Percentiles rank a stretch among this genome's conserved stretches.
Evolutionary conservation across 2,888 invertebrate genomes (phyloP).

Genomic region (Nesidiocoris tenuis): DNA sequence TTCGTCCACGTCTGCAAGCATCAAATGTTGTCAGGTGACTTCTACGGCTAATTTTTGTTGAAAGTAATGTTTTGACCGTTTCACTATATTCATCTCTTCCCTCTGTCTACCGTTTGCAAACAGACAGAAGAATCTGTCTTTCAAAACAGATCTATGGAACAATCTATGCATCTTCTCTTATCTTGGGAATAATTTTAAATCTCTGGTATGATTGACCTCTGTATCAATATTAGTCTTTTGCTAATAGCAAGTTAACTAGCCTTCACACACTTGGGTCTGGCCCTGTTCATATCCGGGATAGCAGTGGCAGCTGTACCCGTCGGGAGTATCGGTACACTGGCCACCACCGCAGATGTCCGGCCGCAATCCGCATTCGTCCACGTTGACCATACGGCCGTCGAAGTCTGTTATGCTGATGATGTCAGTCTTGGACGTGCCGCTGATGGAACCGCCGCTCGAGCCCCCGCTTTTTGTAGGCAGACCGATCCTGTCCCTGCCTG

Average conservation of each 20-base stretch:
- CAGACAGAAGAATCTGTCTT: too few species aligned
- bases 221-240: constrained; percentile 30
- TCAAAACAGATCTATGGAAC: too few species aligned
- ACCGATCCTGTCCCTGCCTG: neutral
- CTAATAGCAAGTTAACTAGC: constrained; percentile 53
- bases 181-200: too few species aligned
- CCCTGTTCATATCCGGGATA: constrained; percentile 64
- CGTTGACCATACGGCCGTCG: constrained; percentile 49
- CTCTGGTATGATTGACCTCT: too few species aligned
- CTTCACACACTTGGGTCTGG: constrained; percentile 60
- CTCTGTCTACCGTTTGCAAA: too few species aligned
- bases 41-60: neutral
- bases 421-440: neutral
- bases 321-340: constrained; percentile 69
- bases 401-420: constrained; percentile 6
- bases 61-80: too few species aligned
- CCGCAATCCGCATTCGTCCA: constrained; percentile 75
- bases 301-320: constrained; percentile 78
- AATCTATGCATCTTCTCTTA: too few species aligned
- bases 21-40: neutral
- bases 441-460: neutral
- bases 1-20: constrained; percentile 71
- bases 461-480: constrained; percentile 25
- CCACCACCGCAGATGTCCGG: constrained; percentile 72
- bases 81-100: too few species aligned